Evolutionary conservation across 2,797 vertebrate genomes (phyloP).

Genomic region (Miichthys miiuy): DNA sequence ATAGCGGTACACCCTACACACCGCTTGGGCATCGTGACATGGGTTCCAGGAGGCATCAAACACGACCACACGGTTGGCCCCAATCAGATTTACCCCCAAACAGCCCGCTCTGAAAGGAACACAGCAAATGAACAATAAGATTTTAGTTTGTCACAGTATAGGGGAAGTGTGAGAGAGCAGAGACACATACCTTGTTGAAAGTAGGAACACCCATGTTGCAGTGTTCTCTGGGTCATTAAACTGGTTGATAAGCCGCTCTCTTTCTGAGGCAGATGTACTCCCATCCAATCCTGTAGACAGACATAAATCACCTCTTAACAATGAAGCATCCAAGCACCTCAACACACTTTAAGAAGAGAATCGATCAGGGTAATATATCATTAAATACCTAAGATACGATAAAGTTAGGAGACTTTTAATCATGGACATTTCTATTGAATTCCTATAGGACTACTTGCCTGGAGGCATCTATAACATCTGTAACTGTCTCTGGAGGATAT

Average conservation of each 20-base stretch:
- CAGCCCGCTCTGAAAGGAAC: constrained; percentile 91
- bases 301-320: constrained; percentile 31
- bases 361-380: background rate
- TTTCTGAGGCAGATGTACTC: constrained; percentile 95
- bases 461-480: background rate
- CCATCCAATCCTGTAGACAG: constrained; percentile 92
- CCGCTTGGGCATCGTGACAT: constrained; percentile 97
- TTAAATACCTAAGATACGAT: background rate
- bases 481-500: background rate
- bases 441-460: background rate
- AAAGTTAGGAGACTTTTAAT: constrained; percentile 6
- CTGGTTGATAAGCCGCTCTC: constrained; percentile 97
- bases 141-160: background rate
- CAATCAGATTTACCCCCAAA: constrained; percentile 97
- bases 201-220: constrained; percentile 92
- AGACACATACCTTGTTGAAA: constrained; percentile 92
- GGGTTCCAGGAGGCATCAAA: constrained; percentile 99
- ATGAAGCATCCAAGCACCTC: constrained; percentile 4
- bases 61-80: constrained; percentile 97
- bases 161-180: background rate
- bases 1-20: constrained; percentile 97
- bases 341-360: background rate
- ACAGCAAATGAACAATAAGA: background rate
- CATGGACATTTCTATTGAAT: background rate
- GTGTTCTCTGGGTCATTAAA: constrained; percentile 95